phyloP scores from a whole-genome alignment of 2,797 vertebrate species.

The Triplophysa bombifrons region DNA sequence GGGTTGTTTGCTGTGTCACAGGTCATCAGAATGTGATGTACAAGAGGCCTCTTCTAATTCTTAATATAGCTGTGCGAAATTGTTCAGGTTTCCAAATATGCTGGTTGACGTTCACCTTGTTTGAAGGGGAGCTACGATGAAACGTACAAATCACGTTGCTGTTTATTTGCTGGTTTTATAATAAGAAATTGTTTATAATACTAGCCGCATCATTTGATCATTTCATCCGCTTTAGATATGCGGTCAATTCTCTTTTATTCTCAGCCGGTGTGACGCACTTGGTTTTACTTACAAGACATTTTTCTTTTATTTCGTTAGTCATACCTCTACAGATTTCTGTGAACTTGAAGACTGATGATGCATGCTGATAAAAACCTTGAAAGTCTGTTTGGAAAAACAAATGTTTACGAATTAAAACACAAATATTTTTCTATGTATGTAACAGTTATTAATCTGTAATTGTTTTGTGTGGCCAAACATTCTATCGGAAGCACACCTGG shows the following conservation, averaged over 20 bases:
- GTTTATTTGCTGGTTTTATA: background rate
- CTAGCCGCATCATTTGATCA: background rate
- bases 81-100: constrained; percentile 16
- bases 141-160: background rate
- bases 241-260: background rate
- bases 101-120: constrained; percentile 19
- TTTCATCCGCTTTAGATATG: background rate
- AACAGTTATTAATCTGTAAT: background rate
- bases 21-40: constrained; percentile 18
- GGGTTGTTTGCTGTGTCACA: constrained; percentile 1
- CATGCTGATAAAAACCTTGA: background rate
- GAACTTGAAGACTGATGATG: background rate
- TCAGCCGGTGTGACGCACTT: background rate
- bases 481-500: background rate
- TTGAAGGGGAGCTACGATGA: constrained; percentile 1
- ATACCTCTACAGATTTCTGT: background rate
- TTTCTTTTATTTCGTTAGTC: background rate
- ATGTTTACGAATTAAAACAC: too few relatives aligned
- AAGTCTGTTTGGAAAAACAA: background rate
- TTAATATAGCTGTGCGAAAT: constrained; percentile 41
- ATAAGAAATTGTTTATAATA: background rate
- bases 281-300: background rate
- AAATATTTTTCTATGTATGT: too few relatives aligned
- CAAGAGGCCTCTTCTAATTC: constrained; percentile 16
- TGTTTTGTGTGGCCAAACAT: background rate